Conservation (phyloP, 2,797 vertebrate genomes). For the Sebastes diaconus region DNA sequence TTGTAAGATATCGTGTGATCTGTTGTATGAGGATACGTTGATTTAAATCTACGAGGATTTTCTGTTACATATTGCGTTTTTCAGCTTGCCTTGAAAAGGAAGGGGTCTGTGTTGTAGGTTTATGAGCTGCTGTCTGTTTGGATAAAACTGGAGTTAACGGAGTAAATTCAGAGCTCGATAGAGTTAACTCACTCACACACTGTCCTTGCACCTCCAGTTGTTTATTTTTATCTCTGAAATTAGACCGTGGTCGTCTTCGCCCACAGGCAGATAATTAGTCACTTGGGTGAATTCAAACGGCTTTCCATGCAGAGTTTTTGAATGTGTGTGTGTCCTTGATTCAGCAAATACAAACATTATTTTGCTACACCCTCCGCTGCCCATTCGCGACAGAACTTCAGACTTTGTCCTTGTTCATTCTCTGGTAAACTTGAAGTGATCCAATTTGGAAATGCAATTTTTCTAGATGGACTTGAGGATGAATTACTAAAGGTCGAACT, state of each 20-base stretch:
- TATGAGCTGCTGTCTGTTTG: constrained; percentile 43
- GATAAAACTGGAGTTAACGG: constrained; percentile 6
- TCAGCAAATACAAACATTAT: neutral
- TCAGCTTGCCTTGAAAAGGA: constrained; percentile 16
- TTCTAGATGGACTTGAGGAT: constrained; percentile 57
- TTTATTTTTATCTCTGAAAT: constrained; percentile 1
- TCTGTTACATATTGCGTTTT: constrained; percentile 7
- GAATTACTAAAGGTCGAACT: constrained; percentile 66
- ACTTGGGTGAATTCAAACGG: constrained; percentile 1
- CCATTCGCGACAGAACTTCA: constrained; percentile 16
- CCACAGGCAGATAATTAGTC: constrained; percentile 5
- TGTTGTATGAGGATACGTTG: too few relatives aligned
- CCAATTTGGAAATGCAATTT: constrained; percentile 63
- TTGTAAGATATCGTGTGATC: too few relatives aligned
- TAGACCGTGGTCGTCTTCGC: neutral
- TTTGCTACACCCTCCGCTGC: neutral
- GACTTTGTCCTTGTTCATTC: constrained; percentile 54
- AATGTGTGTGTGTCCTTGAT: neutral
- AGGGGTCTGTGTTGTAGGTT: constrained; percentile 27
- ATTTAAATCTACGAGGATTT: constrained; percentile 14
- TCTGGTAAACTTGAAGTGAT: constrained; percentile 41
- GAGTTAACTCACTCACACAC: neutral
- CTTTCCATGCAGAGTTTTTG: neutral
- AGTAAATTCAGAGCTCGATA: neutral
- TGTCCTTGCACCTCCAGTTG: neutral